Evolutionary conservation across 2,888 invertebrate genomes (phyloP), one percentile per base, ranked within the genome.

Genomic region (Caenorhabditis sp.): DNA sequence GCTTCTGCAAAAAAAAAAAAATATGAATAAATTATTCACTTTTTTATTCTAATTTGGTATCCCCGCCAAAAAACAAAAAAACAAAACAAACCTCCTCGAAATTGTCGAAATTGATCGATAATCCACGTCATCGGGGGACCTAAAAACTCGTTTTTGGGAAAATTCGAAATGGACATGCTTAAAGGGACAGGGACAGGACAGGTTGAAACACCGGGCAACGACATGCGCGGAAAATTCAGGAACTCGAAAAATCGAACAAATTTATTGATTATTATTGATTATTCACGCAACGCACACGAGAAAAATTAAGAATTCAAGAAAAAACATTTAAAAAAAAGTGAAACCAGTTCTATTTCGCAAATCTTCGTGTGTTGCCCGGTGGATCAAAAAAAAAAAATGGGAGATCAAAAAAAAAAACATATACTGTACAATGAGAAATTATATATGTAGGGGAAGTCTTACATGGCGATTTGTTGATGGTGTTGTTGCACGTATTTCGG

Each of bases 391-490:
- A 63, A 66, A 59, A 69, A 54, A 31, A 59, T 26, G 50, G 21
- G 66, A 73, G 62, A 70, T 67, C 63, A 38, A 66, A 25, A 59
- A 17, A 56, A 54, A 53, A 57, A 25, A 50, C 23, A 49, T 31
- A 43, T 43, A 8, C 23, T 38, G 52, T 23, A 23, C 23, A 52
- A 5, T 4, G 23, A 52, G 21, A 52, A 23, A 26, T 26, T 26
- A 23, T 10, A 53, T 7, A 7, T 26, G 26, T 17, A 26, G 56
- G 23, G 4, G 56, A 5, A 4, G 14, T 59, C 71, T 80, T 76
- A 80, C 80, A 80, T 80, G 65, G 80, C 80, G 43, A 75, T 54
- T 54, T 73, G 69, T 63, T 74, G 73, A 60, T 72, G 74, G 52
- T 70, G 77, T 58, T 76, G 73, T 57, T 78, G 77, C 56, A 76